Percentiles rank a stretch among this genome's conserved stretches.
These are phyloP conservation scores for Pocillopora grandis DNA, from an alignment of 92 coral and sea anemone genomes.

Conservation along the genomic window DNA sequence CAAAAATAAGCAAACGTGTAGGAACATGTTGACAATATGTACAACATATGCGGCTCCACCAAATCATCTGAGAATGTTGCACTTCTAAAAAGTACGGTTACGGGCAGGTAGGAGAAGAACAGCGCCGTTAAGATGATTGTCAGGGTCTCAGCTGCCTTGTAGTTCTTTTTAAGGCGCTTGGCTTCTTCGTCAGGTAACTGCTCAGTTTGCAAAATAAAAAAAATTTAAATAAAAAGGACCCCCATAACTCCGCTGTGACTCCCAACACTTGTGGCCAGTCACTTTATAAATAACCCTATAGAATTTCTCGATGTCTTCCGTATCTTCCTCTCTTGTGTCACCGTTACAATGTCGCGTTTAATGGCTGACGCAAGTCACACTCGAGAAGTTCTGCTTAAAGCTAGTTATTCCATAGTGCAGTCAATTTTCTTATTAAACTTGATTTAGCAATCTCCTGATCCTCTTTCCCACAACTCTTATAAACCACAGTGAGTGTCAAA, in stretches of 20 bases:
- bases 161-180: not conserved
- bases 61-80: not conserved
- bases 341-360: not conserved
- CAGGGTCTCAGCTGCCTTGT: constrained; percentile 11
- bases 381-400: not conserved
- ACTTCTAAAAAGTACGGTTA: not conserved
- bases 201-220: not conserved
- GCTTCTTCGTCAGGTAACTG: constrained; percentile 6
- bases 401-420: not conserved
- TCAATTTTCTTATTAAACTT: not conserved
- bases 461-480: no score
- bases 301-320: constrained; percentile 61
- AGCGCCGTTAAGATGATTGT: not conserved
- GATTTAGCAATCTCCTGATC: no score
- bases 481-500: no score
- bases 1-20: not conserved
- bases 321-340: constrained; percentile 58
- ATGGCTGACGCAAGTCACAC: not conserved
- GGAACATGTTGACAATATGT: not conserved
- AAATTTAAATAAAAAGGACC: no score
- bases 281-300: no score
- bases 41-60: no score
- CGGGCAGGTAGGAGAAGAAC: not conserved
- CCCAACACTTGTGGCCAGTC: no score
- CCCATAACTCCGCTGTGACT: no score